Evolutionary conservation across 2,113 vertebrate genomes (phyloP).

Genomic region (Sialia sialis): DNA sequence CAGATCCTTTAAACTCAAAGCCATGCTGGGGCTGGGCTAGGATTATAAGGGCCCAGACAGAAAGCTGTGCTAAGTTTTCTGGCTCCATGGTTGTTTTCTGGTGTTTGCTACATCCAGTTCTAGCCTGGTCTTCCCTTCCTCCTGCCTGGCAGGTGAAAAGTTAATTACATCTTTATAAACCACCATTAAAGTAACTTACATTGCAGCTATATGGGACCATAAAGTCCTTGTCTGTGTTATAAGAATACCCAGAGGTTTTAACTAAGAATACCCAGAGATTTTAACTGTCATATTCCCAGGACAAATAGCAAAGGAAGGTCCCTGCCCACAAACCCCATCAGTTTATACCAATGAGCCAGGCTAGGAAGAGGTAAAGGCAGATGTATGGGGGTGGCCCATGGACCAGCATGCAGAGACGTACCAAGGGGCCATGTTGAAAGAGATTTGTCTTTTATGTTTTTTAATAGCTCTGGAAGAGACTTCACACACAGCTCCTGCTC

Average conservation of each 20-base stretch:
- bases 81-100: too few species aligned
- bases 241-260: background rate
- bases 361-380: background rate
- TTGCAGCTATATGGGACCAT: background rate
- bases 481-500: background rate
- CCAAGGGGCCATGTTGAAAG: background rate
- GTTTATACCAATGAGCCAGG: background rate
- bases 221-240: background rate
- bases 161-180: too few species aligned
- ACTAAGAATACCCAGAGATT: background rate
- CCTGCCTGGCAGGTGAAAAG: too few species aligned
- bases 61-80: too few species aligned
- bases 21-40: too few species aligned
- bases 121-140: too few species aligned
- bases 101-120: too few species aligned
- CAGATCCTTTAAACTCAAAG: too few species aligned
- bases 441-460: background rate
- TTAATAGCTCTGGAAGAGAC: background rate
- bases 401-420: rapidly evolving
- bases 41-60: too few species aligned
- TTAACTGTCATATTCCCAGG: background rate
- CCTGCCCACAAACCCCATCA: background rate
- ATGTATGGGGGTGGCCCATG: background rate
- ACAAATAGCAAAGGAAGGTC: background rate
- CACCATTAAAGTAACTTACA: background rate